These are phyloP conservation scores for Epinotia bilunana DNA, from an alignment of 2,888 invertebrate species.

Conservation along the genomic window DNA sequence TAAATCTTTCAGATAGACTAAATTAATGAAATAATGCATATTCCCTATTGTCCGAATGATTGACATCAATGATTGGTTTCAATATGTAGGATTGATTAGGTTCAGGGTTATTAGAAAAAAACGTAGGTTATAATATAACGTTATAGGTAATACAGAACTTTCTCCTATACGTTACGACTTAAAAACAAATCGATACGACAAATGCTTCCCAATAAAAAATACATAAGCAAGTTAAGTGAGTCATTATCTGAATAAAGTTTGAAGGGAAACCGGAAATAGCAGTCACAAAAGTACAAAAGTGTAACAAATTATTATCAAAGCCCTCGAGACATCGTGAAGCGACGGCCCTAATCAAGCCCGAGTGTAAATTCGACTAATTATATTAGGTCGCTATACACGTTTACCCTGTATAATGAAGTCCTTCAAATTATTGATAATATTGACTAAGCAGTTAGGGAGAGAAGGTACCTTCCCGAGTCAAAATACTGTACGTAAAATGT, in stretches of 20 bases:
- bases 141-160: not conserved
- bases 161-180: not conserved
- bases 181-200: not conserved
- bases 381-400: not conserved
- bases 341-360: not conserved
- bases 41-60: too few species aligned
- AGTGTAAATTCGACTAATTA: slow-evolving; percentile 20
- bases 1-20: too few species aligned
- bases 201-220: not conserved
- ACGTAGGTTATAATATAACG: too few species aligned
- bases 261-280: not conserved
- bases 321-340: not conserved
- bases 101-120: too few species aligned
- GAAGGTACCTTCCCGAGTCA: not conserved
- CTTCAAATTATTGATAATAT: not conserved
- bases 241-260: not conserved
- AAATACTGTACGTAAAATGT: not conserved
- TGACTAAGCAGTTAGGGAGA: not conserved
- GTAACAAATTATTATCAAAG: not conserved
- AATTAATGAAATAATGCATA: too few species aligned
- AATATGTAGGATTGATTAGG: too few species aligned
- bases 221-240: not conserved
- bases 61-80: too few species aligned
- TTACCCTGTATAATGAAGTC: not conserved
- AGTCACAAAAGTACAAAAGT: slow-evolving; percentile 5